Conservation (phyloP, 2,888 invertebrate species). For the Drosophila paranaensis region DNA sequence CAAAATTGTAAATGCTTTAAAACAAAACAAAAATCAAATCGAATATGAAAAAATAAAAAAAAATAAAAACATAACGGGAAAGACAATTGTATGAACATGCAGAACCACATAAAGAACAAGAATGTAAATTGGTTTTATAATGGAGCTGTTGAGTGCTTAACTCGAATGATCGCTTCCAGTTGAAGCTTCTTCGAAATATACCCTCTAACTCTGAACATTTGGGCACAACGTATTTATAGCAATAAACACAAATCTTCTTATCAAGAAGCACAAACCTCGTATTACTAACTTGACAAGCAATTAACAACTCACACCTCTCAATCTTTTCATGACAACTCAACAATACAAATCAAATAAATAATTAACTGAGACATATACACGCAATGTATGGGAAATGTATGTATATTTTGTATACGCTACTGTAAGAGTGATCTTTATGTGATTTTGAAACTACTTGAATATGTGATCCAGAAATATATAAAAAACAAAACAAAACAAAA, state of each 20-base stretch:
- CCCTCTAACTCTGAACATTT: slow-evolving; percentile 40
- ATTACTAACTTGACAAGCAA: slow-evolving; percentile 34
- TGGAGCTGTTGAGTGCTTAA: slow-evolving; percentile 76
- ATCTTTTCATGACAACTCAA: slow-evolving; percentile 45
- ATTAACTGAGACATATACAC: slow-evolving; percentile 46
- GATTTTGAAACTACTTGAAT: slow-evolving; percentile 81
- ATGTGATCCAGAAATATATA: slow-evolving; percentile 76
- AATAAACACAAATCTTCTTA: slow-evolving; percentile 42
- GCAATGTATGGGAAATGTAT: slow-evolving; percentile 61
- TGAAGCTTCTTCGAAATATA: slow-evolving; percentile 31
- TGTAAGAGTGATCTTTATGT: slow-evolving; percentile 81
- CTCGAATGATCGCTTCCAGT: slow-evolving; percentile 30
- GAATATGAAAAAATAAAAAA: too few relatives aligned
- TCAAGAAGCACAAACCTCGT: slow-evolving; percentile 45
- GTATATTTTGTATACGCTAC: slow-evolving; percentile 82
- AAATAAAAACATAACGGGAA: slow-evolving; percentile 15
- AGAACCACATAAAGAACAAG: slow-evolving; percentile 19
- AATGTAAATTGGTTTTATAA: slow-evolving; percentile 62
- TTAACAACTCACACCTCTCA: slow-evolving; percentile 45
- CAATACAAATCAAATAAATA: slow-evolving; percentile 58
- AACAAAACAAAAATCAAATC: too few relatives aligned
- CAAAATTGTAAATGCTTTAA: slow-evolving; percentile 60
- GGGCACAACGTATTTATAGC: slow-evolving; percentile 57
- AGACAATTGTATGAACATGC: slow-evolving; percentile 31
- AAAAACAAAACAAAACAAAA: slow-evolving; percentile 35